Base-by-base conservation (phyloP, 1,140 invertebrate genomes). In the Melanaphis sacchari region DNA sequence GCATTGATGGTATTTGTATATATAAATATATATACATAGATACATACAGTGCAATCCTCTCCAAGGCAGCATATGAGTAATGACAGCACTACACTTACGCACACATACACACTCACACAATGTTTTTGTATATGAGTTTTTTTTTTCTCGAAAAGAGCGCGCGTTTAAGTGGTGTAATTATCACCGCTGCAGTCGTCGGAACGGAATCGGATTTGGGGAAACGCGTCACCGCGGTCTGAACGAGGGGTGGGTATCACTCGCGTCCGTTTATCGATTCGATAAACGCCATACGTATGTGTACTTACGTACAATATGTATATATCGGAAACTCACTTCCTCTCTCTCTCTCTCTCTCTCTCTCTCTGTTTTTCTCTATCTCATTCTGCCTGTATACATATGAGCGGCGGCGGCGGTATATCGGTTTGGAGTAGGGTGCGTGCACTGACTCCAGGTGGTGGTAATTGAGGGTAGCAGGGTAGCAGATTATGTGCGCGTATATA, bases 371-470 rank as follows among this genome's bases (percentile, higher is more conserved):
- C 59, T n/a, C 59, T 18, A 2, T 82, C 76, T 38, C 76, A 11
- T 40, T 84, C 82, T 41, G 85, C 31, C 15, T n/a, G 87, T 46
- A 43, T 49, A 46, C 87, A 40, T 21, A 46, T 11, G 18, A n/a
- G 21, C 46, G 46, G 87, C 9, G 36, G 43, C 21, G 43, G 87
- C 22, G 46, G 46, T 49, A 24, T 59, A 24, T 59, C n/a, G 11
- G 31, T 52, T 31, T n/a, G 31, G 26, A 36, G n/a, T 82, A 40
- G 81, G 36, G 49, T 52, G 91, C 81, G 66, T 46, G 76, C 76
- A 49, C 43, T 40, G 91, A 93, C 91, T 93, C 91, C 91, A 93
- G 91, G 91, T 93, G 91, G 91, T n/a, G 91, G 81, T 85, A 93
- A 93, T 93, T 85, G 91, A 85, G 91, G 91, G 91, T 54, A 54